These are phyloP conservation scores for Drosophila ambigua DNA, from an alignment of 1,140 invertebrate species.

Conservation along the genomic window DNA sequence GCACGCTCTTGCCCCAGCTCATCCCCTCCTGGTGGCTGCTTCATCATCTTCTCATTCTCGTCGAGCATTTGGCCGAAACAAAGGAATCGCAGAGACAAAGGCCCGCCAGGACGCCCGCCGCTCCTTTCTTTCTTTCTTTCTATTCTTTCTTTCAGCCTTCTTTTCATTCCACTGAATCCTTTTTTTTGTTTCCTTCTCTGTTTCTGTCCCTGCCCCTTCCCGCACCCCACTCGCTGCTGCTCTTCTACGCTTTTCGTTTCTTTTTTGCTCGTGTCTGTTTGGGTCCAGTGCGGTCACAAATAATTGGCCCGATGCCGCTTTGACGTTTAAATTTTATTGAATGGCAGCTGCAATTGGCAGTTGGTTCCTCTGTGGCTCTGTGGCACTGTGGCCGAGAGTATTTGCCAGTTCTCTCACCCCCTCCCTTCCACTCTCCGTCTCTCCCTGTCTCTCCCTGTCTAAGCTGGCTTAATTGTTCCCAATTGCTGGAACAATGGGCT, in stretches of 20 bases:
- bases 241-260: neutral
- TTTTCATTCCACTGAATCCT: neutral
- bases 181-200: neutral
- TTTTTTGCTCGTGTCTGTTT: conserved; percentile 24
- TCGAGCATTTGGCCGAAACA: conserved; percentile 34
- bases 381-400: conserved; percentile 8
- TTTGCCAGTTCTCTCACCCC: conserved; percentile 22
- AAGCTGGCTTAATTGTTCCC: conserved; percentile 52
- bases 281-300: conserved; percentile 72
- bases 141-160: neutral
- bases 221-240: too few relatives aligned
- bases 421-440: conserved; percentile 21
- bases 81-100: conserved; percentile 59
- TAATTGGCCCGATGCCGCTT: conserved; percentile 72
- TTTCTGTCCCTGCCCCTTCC: neutral
- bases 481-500: conserved; percentile 46
- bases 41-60: conserved; percentile 18
- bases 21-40: too few relatives aligned
- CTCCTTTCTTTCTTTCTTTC: conserved; percentile 32
- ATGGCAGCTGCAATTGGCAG: conserved; percentile 76
- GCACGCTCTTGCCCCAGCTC: neutral
- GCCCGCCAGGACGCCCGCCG: conserved; percentile 33
- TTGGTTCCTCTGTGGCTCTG: conserved; percentile 40
- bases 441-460: conserved; percentile 30
- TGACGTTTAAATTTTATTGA: conserved; percentile 79